Conservation (phyloP, 2,113 vertebrate species). For the Otis tarda region DNA sequence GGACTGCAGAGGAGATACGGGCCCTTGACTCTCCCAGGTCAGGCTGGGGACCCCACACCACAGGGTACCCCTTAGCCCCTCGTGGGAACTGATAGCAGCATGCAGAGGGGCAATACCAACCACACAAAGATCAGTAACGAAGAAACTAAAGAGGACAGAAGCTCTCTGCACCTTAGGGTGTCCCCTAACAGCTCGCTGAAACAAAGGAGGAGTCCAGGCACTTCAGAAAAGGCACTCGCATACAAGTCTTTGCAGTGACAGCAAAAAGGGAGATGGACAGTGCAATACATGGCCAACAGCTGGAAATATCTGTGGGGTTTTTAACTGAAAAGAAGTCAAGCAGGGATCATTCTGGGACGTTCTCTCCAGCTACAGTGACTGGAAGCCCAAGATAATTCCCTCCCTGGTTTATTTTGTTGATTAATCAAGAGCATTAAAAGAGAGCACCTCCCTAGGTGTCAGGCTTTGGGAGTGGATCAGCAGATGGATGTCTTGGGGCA, state of each 20-base stretch:
- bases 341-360: background rate
- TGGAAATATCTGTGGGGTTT: background rate
- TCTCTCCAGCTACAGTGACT: background rate
- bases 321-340: background rate
- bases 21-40: too few relatives aligned
- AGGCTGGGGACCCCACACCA: background rate
- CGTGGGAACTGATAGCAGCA: background rate
- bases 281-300: background rate
- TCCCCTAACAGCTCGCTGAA: background rate
- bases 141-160: background rate
- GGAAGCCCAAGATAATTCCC: background rate
- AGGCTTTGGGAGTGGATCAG: background rate
- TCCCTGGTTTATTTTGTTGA: background rate
- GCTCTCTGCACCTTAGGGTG: background rate
- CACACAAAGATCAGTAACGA: background rate
- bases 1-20: rapidly evolving
- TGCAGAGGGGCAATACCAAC: background rate
- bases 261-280: background rate
- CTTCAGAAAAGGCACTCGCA: background rate
- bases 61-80: background rate
- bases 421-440: background rate
- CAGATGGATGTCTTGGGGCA: background rate
- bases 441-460: background rate
- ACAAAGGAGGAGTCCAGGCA: background rate
- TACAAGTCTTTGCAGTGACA: background rate